Evolutionary conservation across 2,113 vertebrate genomes (phyloP).

Genomic region (human (Homo sapiens)): DNA sequence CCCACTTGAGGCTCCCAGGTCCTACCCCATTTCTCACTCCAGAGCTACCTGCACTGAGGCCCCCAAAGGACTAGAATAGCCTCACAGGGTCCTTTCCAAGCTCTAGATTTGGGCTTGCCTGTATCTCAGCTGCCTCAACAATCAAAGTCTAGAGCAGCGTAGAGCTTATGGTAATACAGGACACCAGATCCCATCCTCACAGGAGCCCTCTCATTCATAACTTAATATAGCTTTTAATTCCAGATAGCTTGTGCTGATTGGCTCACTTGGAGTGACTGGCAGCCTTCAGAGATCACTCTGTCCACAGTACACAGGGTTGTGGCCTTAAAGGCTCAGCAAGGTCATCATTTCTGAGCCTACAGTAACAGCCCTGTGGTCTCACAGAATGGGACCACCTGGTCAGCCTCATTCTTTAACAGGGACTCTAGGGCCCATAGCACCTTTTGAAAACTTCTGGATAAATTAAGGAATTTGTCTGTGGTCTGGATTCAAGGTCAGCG

Average conservation of each 20-base stretch:
- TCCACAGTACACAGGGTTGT: not conserved
- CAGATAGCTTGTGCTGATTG: not conserved
- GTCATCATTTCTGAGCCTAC: not conserved
- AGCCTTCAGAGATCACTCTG: not conserved
- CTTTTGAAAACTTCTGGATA: not conserved
- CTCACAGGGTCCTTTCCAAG: not conserved
- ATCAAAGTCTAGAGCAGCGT: not conserved
- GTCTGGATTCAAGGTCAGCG: not conserved
- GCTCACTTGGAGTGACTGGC: not conserved
- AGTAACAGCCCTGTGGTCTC: not conserved
- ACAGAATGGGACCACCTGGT: not conserved
- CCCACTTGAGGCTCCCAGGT: not conserved
- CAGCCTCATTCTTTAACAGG: not conserved
- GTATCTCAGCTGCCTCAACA: not conserved
- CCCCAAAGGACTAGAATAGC: not conserved
- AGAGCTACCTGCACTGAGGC: not conserved
- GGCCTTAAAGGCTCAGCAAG: slow-evolving; percentile 61
- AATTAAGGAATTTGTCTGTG: not conserved
- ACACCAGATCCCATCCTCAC: not conserved
- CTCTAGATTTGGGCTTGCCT: not conserved
- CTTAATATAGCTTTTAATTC: not conserved
- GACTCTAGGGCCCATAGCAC: not conserved
- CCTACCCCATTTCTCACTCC: not conserved
- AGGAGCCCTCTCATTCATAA: not conserved
- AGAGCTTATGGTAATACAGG: not conserved